Conservation (phyloP, 2,113 vertebrate genomes). For the Spilogale gracilis region DNA sequence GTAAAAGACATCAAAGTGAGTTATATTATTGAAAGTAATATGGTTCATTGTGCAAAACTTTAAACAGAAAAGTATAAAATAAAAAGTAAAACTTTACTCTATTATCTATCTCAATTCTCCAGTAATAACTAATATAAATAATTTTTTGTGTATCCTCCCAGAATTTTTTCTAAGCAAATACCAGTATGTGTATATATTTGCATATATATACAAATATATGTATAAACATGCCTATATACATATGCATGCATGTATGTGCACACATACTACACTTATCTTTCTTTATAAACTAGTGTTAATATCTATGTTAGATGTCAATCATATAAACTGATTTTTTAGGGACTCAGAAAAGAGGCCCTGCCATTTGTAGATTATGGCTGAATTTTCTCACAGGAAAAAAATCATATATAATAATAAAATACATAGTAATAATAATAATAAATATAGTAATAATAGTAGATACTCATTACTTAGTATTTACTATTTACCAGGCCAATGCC, state of each 20-base stretch:
- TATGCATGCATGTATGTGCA: not conserved
- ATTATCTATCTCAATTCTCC: constrained; percentile 7
- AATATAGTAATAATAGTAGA: not conserved
- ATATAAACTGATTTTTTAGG: not conserved
- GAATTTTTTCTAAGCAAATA: not conserved
- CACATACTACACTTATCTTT: not conserved
- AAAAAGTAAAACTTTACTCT: constrained; percentile 24
- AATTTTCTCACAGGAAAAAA: not conserved
- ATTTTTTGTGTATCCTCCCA: not conserved
- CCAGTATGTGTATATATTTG: not conserved
- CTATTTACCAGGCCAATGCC: not conserved
- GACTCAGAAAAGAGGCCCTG: not conserved
- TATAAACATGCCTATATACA: not conserved
- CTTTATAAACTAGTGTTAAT: not conserved
- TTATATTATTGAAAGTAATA: not conserved
- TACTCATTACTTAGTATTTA: not conserved
- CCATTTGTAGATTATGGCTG: not conserved
- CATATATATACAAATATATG: not conserved
- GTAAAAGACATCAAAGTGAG: not conserved
- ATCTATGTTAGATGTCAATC: not conserved
- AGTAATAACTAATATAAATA: not conserved
- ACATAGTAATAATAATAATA: not conserved
- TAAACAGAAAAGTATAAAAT: constrained; percentile 38
- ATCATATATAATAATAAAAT: not conserved
- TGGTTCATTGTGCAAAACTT: not conserved